phyloP scores from a whole-genome alignment of 2,113 vertebrate genomes.

The Phalacrocorax aristotelis region DNA sequence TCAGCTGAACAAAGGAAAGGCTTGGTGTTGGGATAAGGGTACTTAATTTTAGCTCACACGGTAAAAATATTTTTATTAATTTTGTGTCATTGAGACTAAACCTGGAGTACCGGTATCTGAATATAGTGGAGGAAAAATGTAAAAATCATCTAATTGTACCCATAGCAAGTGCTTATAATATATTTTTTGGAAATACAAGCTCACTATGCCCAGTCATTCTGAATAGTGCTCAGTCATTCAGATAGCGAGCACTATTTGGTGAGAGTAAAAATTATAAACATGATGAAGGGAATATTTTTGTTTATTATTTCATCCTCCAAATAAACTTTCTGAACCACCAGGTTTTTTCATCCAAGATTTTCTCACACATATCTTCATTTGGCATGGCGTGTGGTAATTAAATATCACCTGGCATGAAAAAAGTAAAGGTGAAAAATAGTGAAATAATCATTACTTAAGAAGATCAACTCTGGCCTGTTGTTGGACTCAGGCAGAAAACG shows the following conservation, averaged over 20 bases:
- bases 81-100: background rate
- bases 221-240: background rate
- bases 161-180: background rate
- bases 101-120: background rate
- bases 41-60: background rate
- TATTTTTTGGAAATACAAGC: background rate
- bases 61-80: background rate
- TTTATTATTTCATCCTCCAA: background rate
- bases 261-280: background rate
- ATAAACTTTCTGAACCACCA: background rate
- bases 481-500: background rate
- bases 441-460: background rate
- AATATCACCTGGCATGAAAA: background rate
- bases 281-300: background rate
- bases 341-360: background rate
- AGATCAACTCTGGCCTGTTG: background rate
- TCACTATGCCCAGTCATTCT: background rate
- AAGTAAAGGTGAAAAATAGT: background rate
- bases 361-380: background rate
- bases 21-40: background rate
- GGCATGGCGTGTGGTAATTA: background rate
- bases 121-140: background rate
- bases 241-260: background rate
- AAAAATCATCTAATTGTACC: background rate
- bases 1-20: background rate